Evolutionary conservation across 2,888 invertebrate genomes (phyloP).

Genomic region (Baccha elongata): DNA sequence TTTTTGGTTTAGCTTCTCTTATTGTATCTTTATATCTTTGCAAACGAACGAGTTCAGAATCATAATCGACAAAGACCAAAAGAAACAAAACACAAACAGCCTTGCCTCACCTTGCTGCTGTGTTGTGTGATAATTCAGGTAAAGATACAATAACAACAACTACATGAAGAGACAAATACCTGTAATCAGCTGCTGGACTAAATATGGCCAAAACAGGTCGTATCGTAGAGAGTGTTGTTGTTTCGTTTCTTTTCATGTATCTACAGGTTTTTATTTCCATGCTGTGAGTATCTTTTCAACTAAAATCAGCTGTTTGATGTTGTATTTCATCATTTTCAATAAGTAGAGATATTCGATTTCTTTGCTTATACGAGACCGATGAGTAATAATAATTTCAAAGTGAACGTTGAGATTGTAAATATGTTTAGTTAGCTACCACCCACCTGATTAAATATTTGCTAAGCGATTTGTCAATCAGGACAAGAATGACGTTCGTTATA

Average conservation of each 20-base stretch:
- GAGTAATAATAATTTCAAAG: slow-evolving; percentile 24
- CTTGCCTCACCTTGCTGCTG: slow-evolving; percentile 69
- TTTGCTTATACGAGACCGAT: not conserved
- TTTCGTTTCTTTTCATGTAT: slow-evolving; percentile 38
- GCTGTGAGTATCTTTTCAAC: slow-evolving; percentile 22
- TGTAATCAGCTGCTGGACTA: slow-evolving; percentile 74
- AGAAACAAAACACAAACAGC: slow-evolving; percentile 58
- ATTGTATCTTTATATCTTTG: slow-evolving; percentile 30
- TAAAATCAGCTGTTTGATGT: slow-evolving; percentile 61
- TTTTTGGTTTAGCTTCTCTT: slow-evolving; percentile 9
- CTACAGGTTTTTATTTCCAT: slow-evolving; percentile 42
- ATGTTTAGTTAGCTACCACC: slow-evolving; percentile 17
- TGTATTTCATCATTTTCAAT: slow-evolving; percentile 29
- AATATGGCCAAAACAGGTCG: slow-evolving; percentile 68
- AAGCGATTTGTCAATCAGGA: slow-evolving; percentile 27
- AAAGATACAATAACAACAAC: slow-evolving; percentile 37
- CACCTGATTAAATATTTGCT: slow-evolving; percentile 54
- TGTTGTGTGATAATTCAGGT: slow-evolving; percentile 47
- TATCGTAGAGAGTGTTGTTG: slow-evolving; percentile 13
- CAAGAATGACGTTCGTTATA: not conserved
- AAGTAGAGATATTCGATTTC: slow-evolving; percentile 11
- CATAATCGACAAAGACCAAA: slow-evolving; percentile 56
- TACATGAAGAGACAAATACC: slow-evolving; percentile 57
- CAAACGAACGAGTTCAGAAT: slow-evolving; percentile 65
- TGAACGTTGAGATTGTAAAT: slow-evolving; percentile 3